These are phyloP conservation scores for Stenichneumon culpator DNA, from an alignment of 2,888 invertebrate species.

Conservation along the genomic window DNA sequence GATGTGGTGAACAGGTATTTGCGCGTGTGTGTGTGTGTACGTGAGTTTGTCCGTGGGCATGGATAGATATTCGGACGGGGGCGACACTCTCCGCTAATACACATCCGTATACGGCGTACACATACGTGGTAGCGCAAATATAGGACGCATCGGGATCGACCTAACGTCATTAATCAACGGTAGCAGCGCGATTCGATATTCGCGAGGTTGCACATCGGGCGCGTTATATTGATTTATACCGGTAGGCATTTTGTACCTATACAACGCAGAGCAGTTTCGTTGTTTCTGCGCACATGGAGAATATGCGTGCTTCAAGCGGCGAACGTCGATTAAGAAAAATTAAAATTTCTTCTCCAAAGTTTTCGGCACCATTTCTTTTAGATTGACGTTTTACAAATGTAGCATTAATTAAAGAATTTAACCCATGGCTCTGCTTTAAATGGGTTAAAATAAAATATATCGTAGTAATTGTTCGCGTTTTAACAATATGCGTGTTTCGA, in stretches of 20 bases:
- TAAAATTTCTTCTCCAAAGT: not conserved
- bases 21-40: not conserved
- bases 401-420: too few species aligned
- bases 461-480: too few species aligned
- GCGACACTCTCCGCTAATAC: constrained; percentile 4
- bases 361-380: not conserved
- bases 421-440: too few species aligned
- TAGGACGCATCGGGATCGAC: not conserved
- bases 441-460: too few species aligned
- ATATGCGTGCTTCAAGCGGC: not conserved
- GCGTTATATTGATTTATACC: constrained; percentile 52
- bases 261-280: constrained; percentile 5
- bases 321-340: not conserved
- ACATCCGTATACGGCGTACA: constrained; percentile 17
- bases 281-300: not conserved
- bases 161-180: constrained; percentile 46
- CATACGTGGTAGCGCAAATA: not conserved
- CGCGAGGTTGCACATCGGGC: constrained; percentile 35
- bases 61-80: not conserved
- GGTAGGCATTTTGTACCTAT: constrained; percentile 18
- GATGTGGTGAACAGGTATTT: not conserved
- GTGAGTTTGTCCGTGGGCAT: not conserved
- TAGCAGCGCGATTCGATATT: constrained; percentile 41
- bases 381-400: too few species aligned
- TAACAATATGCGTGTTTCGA: not conserved